Percentiles rank a stretch among this genome's conserved stretches.
These are phyloP conservation scores for Apodemus speciosus DNA, from an alignment of 2,113 vertebrate genomes.

Conservation along the genomic window DNA sequence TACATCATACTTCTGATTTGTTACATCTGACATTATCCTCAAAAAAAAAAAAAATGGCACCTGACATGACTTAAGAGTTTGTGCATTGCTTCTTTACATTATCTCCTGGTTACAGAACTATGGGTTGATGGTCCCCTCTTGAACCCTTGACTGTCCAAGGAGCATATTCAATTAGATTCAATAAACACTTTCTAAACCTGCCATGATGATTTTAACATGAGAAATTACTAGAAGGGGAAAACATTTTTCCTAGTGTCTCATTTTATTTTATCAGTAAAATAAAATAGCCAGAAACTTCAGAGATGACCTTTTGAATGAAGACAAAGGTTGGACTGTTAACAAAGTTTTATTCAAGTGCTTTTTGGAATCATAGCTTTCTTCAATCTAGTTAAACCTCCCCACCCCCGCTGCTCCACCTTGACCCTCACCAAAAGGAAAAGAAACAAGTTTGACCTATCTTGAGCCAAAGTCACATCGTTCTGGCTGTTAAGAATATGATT, in stretches of 20 bases:
- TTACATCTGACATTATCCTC: background rate
- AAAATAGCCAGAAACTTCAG: constrained; percentile 38
- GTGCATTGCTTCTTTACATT: background rate
- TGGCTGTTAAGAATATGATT: constrained; percentile 80
- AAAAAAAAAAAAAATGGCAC: background rate
- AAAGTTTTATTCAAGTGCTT: constrained; percentile 62
- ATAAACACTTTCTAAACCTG: background rate
- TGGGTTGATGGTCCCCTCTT: background rate
- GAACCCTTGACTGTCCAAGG: background rate
- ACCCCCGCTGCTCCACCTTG: background rate
- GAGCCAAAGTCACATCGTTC: constrained; percentile 77
- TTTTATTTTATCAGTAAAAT: background rate
- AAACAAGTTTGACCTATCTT: constrained; percentile 78
- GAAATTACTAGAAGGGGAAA: background rate
- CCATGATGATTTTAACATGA: constrained; percentile 28
- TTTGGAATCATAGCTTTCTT: constrained; percentile 66
- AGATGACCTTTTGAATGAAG: constrained; percentile 66
- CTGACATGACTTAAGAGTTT: background rate
- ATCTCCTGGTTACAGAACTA: background rate
- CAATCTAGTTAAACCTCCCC: constrained; percentile 57
- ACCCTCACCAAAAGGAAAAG: constrained; percentile 60
- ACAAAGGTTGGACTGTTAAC: constrained; percentile 3
- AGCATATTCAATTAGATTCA: constrained; percentile 45
- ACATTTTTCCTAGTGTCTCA: background rate
- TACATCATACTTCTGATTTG: background rate